Conservation (phyloP, 2,113 vertebrate genomes). For the Gymnobelideus leadbeateri region DNA sequence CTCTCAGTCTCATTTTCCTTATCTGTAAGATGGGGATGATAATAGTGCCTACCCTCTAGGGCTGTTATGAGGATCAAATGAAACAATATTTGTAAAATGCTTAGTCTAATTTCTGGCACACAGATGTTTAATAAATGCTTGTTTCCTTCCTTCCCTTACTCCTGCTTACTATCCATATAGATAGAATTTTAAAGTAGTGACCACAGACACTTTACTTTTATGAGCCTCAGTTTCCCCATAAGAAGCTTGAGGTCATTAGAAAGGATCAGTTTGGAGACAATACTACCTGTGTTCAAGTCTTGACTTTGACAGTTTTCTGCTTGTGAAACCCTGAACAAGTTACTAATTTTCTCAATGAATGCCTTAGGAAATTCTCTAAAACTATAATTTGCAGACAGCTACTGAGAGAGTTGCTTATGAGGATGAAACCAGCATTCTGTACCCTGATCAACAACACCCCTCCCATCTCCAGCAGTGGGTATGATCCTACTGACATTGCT, state of each 20-base stretch:
- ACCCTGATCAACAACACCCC: background rate
- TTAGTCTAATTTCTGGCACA: background rate
- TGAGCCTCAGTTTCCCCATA: conserved; percentile 11
- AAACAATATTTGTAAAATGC: background rate
- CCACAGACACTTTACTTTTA: background rate
- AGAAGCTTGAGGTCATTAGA: background rate
- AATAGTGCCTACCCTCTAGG: background rate
- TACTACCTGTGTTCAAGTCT: background rate
- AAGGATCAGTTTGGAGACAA: background rate
- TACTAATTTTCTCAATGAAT: background rate
- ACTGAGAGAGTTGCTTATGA: background rate
- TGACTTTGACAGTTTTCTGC: background rate
- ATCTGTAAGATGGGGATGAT: background rate
- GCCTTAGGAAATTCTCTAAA: background rate
- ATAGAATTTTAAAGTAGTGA: background rate
- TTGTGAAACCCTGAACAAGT: background rate
- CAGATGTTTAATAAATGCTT: background rate
- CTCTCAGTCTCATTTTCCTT: background rate
- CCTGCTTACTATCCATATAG: background rate
- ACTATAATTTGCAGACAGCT: background rate
- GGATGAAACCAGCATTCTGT: background rate
- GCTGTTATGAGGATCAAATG: background rate
- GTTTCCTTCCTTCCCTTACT: background rate
- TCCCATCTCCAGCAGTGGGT: background rate
- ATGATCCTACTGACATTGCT: background rate